These are phyloP conservation scores for Teleogryllus oceanicus DNA, from an alignment of 2,888 invertebrate genomes.

Conservation along the genomic window DNA sequence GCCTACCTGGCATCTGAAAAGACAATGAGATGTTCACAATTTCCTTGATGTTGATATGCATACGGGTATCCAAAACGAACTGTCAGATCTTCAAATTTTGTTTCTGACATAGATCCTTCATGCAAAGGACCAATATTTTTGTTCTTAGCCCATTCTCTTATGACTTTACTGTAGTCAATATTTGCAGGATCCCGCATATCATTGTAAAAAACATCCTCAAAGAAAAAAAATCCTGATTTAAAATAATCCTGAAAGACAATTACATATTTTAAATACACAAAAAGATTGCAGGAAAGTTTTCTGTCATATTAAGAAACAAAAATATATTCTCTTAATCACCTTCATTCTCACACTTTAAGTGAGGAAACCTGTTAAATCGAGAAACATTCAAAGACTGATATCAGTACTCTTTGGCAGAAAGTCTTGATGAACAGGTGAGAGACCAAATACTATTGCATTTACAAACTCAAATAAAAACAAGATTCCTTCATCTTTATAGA, in stretches of 20 bases:
- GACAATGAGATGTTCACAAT: conserved; percentile 85
- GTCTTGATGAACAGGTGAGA: too few relatives aligned
- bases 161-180: conserved; percentile 63
- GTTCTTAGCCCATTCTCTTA: conserved; percentile 60
- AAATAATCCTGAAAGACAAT: conserved; percentile 51
- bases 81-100: conserved; percentile 46
- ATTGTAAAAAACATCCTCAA: conserved; percentile 75
- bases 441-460: too few relatives aligned
- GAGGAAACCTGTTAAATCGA: too few relatives aligned
- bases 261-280: too few relatives aligned
- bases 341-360: too few relatives aligned
- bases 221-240: conserved; percentile 72
- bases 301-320: too few relatives aligned
- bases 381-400: too few relatives aligned
- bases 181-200: conserved; percentile 60
- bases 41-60: conserved; percentile 86
- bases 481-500: too few relatives aligned
- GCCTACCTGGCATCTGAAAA: conserved; percentile 67
- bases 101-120: conserved; percentile 55
- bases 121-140: conserved; percentile 52
- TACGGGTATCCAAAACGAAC: conserved; percentile 62
- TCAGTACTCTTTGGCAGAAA: too few relatives aligned
- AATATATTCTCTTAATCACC: too few relatives aligned
- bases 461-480: too few relatives aligned
- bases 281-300: too few relatives aligned